A percentile compares a stretch with the other conserved stretches of the same genome.
Evolutionary conservation across 2,888 invertebrate genomes (phyloP).

Genomic region (Drosophila infuscata): DNA sequence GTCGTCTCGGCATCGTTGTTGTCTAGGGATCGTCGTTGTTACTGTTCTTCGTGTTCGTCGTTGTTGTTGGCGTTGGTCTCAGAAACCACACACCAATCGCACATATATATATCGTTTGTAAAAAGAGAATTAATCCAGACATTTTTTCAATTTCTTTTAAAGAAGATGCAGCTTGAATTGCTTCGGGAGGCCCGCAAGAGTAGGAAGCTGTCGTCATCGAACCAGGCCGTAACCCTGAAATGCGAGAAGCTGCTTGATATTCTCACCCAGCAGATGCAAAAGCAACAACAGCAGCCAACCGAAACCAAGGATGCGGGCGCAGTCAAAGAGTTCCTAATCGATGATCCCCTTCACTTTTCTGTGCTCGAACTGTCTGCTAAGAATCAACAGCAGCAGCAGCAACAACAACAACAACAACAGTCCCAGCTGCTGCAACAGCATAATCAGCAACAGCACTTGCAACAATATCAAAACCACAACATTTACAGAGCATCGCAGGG

Average conservation of each 20-base stretch:
- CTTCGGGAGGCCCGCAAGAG: constrained; percentile 23
- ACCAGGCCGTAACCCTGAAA: constrained; percentile 14
- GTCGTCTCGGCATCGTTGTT: too few species aligned
- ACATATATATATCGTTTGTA: not conserved
- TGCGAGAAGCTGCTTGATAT: constrained; percentile 36
- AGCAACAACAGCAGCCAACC: constrained; percentile 21
- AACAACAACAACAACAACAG: constrained; percentile 16
- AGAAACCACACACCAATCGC: too few species aligned
- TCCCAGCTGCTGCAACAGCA: not conserved
- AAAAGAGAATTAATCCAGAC: not conserved
- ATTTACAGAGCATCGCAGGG: constrained; percentile 11
- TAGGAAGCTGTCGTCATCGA: constrained; percentile 17
- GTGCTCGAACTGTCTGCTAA: constrained; percentile 56
- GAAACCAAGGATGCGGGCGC: constrained; percentile 28
- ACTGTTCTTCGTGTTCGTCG: too few species aligned
- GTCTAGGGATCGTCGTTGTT: too few species aligned
- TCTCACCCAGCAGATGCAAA: constrained; percentile 58
- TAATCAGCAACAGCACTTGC: constrained; percentile 14
- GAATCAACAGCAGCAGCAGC: constrained; percentile 43
- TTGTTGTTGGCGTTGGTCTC: too few species aligned
- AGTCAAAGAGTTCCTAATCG: constrained; percentile 73
- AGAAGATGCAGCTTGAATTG: constrained; percentile 31
- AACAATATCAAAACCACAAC: constrained; percentile 16
- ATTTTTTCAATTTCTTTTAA: not conserved
- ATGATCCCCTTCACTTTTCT: constrained; percentile 66